A percentile compares a stretch with the other conserved stretches of the same genome.
Evolutionary conservation across 2,888 invertebrate genomes (phyloP).

Genomic region (Pristionchus entomophagus): DNA sequence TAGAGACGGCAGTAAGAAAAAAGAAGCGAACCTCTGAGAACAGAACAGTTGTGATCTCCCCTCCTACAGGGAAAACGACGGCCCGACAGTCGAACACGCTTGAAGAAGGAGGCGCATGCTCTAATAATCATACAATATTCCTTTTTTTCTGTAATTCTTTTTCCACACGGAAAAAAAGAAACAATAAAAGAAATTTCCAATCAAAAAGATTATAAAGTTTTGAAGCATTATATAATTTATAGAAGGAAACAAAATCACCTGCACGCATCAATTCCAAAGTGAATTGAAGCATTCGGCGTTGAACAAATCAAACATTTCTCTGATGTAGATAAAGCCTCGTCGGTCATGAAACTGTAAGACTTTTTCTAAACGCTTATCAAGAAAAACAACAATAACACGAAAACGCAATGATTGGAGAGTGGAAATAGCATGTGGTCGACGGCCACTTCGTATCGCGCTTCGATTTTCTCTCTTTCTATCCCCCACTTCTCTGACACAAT

Average conservation of each 20-base stretch:
- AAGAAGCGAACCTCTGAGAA: too few species aligned
- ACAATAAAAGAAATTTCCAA: background rate
- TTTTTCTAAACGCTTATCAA: too few species aligned
- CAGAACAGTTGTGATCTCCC: too few species aligned
- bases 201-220: too few species aligned
- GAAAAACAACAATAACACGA: too few species aligned
- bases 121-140: background rate
- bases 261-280: too few species aligned
- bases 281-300: background rate
- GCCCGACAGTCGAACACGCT: background rate
- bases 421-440: background rate
- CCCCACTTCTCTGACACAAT: background rate
- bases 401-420: background rate
- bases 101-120: too few species aligned
- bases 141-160: background rate
- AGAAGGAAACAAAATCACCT: background rate
- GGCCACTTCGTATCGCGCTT: background rate
- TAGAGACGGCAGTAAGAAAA: too few species aligned
- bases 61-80: background rate
- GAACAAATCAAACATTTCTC: background rate
- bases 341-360: too few species aligned
- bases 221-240: too few species aligned
- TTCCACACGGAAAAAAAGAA: background rate
- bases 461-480: background rate
- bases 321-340: too few species aligned